Conservation (phyloP, 2,888 invertebrate genomes). For the Drosophila putrida region DNA sequence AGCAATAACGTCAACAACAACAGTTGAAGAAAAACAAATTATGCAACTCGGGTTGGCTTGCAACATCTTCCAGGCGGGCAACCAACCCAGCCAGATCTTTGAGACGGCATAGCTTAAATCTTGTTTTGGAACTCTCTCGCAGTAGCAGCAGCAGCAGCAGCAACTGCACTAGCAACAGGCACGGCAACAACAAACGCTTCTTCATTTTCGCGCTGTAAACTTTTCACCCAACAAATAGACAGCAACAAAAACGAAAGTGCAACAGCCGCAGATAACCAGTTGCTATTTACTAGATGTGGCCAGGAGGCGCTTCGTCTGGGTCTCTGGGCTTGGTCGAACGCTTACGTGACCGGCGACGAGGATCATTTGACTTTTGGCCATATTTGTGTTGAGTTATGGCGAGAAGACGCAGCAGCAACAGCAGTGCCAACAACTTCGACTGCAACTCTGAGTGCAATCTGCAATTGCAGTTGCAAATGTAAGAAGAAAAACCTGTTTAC, state of each 20-base stretch:
- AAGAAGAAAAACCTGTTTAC: slow-evolving; percentile 60
- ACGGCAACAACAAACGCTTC: slow-evolving; percentile 66
- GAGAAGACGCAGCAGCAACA: slow-evolving; percentile 65
- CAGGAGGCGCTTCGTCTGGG: slow-evolving; percentile 43
- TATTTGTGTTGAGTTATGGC: slow-evolving; percentile 77
- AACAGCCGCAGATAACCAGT: slow-evolving; percentile 60
- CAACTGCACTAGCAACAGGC: slow-evolving; percentile 26
- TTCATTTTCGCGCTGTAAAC: slow-evolving; percentile 74
- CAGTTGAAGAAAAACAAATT: slow-evolving; percentile 66
- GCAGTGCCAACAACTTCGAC: slow-evolving; percentile 17
- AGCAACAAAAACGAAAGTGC: slow-evolving; percentile 74
- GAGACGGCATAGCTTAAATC: slow-evolving; percentile 40
- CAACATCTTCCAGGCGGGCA: slow-evolving; percentile 67
- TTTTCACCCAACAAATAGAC: slow-evolving; percentile 54
- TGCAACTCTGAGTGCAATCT: slow-evolving; percentile 15
- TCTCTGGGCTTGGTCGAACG: slow-evolving; percentile 71
- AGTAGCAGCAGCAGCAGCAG: slow-evolving; percentile 26
- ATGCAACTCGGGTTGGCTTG: slow-evolving; percentile 69
- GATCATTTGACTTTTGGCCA: slow-evolving; percentile 79
- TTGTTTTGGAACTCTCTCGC: slow-evolving; percentile 63
- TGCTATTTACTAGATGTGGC: slow-evolving; percentile 47
- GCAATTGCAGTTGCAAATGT: slow-evolving; percentile 18
- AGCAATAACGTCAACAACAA: slow-evolving; percentile 18
- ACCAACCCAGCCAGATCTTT: slow-evolving; percentile 52
- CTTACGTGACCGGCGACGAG: slow-evolving; percentile 71